Evolutionary conservation across 2,797 vertebrate genomes (phyloP), one percentile per base, ranked within the genome.

Genomic region (Xerus rutilus): DNA sequence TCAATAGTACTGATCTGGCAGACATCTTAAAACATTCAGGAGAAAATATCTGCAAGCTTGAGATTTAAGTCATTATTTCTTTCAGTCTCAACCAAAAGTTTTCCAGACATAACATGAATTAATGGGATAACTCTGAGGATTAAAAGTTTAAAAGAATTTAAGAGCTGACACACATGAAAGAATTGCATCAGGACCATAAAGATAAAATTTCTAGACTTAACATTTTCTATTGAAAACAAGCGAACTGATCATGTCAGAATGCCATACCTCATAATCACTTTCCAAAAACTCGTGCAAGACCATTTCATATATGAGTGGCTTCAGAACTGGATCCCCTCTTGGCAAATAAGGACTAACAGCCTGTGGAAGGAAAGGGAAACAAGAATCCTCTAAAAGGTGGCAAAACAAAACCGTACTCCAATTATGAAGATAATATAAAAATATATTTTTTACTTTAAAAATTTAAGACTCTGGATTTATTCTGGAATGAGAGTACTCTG

Each of bases 291-390:
- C 99, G 25, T 99, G 99, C 89, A 99, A 98, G 98, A 99, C 99
- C 99, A 99, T 99, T 99, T 99, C 99, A 59, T 99, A 99, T 98
- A 99, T 99, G 93, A 99, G 99, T 43, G 99, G 99, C 94, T 99
- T 99, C 97, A 99, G 99, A 95, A 99, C 98, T 52, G 99, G 99
- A 98, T 99, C 99, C 54, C 99, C 99, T 98, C 99, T 99, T 67
- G 99, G 99, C 93, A 99, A 98, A 98, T 99, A 99, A 96, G 98
- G 99, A 98, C 99, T 99, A 98, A 99, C 99, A 89, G 99, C 99
- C 99, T 99, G 77, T 0, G 70, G 69, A 54, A 97, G 72, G 7
- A 96, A 96, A 93, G 59, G 65, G 15, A 89, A 94, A 45, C 39
- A 87, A 32, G 85, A 85, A 52, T n/a, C 5, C 15, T 70, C 95